A percentile compares a stretch with the other conserved stretches of the same genome.
These are phyloP conservation scores for Netelia fuscicornis DNA, from an alignment of 2,888 invertebrate genomes.

Conservation along the genomic window DNA sequence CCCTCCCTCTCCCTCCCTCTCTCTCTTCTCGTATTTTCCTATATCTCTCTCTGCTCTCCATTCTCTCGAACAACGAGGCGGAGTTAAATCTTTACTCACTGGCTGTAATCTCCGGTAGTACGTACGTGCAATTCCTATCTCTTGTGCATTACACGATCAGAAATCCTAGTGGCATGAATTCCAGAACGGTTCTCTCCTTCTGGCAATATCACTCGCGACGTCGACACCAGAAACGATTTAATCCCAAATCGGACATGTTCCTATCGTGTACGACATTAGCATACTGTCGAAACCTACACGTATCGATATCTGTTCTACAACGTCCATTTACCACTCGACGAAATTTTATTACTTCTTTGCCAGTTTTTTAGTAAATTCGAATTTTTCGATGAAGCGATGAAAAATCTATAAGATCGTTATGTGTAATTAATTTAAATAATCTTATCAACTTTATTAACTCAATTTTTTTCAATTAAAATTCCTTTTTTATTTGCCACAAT, in stretches of 20 bases:
- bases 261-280: neutral
- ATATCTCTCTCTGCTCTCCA: neutral
- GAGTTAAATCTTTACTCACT: conserved; percentile 44
- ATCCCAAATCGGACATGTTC: conserved; percentile 17
- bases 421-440: no score
- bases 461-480: no score
- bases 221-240: neutral
- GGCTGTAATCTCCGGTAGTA: conserved; percentile 44
- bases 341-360: neutral
- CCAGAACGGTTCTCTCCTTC: neutral
- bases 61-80: conserved; percentile 14
- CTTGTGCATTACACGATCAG: neutral
- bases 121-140: conserved; percentile 26
- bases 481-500: no score
- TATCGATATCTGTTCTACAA: neutral
- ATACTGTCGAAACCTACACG: conserved; percentile 11
- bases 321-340: neutral
- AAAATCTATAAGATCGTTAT: neutral
- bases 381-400: neutral
- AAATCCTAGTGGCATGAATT: conserved; percentile 18
- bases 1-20: neutral
- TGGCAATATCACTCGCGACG: neutral
- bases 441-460: no score
- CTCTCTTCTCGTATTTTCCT: neutral
- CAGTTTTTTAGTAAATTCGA: neutral